phyloP scores from a whole-genome alignment of 1,140 invertebrate genomes.

The Drosophila tani region DNA sequence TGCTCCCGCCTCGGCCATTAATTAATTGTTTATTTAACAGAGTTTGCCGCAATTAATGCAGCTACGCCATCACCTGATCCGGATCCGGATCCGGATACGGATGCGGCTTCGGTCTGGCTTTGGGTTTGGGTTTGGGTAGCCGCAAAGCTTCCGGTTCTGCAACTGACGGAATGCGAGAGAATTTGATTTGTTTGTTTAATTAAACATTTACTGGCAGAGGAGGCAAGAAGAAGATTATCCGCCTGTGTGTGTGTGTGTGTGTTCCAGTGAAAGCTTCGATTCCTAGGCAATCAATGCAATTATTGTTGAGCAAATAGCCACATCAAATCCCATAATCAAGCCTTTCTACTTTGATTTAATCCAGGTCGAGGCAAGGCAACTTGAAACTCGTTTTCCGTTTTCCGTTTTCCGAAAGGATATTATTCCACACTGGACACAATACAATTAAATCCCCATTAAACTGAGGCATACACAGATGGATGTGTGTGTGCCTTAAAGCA shows the following conservation, averaged over 20 bases:
- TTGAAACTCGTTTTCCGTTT: neutral
- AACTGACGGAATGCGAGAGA: neutral
- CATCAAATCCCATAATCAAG: constrained; percentile 3
- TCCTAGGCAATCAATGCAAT: constrained; percentile 9
- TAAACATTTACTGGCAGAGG: constrained; percentile 21
- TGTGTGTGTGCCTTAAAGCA: neutral
- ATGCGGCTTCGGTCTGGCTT: neutral
- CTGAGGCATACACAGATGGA: too few species aligned
- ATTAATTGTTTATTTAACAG: constrained; percentile 57
- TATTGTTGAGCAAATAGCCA: constrained; percentile 14
- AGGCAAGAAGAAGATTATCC: constrained; percentile 6
- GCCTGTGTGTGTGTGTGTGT: too few species aligned
- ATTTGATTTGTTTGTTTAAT: constrained; percentile 36
- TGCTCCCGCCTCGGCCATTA: constrained; percentile 20
- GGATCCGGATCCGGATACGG: constrained; percentile 3
- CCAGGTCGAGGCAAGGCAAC: too few species aligned
- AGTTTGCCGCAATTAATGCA: constrained; percentile 41
- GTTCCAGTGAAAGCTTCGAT: neutral
- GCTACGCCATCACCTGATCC: constrained; percentile 22
- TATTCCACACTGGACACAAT: neutral
- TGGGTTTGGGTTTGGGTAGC: neutral
- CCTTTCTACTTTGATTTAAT: neutral
- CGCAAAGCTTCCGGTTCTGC: constrained; percentile 15
- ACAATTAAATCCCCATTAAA: constrained; percentile 14
- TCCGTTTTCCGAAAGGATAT: too few species aligned